These are phyloP conservation scores for Neocloeon triangulifer DNA, from an alignment of 1,140 invertebrate genomes.

Conservation along the genomic window DNA sequence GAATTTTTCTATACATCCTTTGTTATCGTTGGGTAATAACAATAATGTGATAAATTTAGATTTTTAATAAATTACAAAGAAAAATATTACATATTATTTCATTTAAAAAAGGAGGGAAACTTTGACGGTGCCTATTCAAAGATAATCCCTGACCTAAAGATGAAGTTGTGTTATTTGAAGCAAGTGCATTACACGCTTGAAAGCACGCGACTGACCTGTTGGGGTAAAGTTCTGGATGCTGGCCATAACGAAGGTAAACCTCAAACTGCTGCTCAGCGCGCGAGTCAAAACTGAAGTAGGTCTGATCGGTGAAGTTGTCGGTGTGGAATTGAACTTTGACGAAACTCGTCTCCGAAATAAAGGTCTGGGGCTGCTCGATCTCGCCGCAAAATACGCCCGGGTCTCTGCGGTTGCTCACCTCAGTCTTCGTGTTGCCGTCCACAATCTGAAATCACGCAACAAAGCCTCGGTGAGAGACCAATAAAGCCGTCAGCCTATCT, in stretches of 20 bases:
- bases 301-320: conserved; percentile 79
- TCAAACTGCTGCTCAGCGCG: conserved; percentile 73
- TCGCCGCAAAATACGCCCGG: conserved; percentile 79
- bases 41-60: too few relatives aligned
- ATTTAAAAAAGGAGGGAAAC: too few relatives aligned
- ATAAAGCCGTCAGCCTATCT: too few relatives aligned
- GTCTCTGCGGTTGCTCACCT: conserved; percentile 61
- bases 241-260: conserved; percentile 68
- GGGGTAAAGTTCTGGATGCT: conserved; percentile 77
- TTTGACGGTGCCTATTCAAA: too few relatives aligned
- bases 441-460: conserved; percentile 49
- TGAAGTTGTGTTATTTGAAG: too few relatives aligned
- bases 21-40: too few relatives aligned
- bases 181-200: too few relatives aligned
- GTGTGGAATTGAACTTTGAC: conserved; percentile 75
- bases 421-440: conserved; percentile 65
- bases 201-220: conserved; percentile 66
- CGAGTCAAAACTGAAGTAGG: conserved; percentile 52
- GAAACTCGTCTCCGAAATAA: conserved; percentile 81
- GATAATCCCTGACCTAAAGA: too few relatives aligned
- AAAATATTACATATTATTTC: too few relatives aligned
- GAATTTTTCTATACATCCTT: too few relatives aligned
- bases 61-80: too few relatives aligned
- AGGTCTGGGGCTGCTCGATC: conserved; percentile 76
- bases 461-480: too few relatives aligned